Percentiles rank a stretch among this genome's conserved stretches.
Conservation (phyloP, 2,113 vertebrate genomes). For the Hiodon alosoides region DNA sequence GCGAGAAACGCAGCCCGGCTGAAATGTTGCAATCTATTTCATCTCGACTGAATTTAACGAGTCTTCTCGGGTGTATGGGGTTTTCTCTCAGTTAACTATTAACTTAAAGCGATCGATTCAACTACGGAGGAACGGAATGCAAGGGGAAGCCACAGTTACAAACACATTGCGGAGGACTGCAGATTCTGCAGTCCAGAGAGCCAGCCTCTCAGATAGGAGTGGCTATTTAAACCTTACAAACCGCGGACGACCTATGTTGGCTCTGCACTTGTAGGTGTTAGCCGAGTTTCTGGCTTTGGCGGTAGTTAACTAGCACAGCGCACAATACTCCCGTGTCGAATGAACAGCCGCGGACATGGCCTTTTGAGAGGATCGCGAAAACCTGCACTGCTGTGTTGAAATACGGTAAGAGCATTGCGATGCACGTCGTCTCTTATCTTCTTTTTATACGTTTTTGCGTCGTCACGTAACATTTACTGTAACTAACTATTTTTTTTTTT, state of each 20-base stretch:
- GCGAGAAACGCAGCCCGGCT: background rate
- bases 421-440: background rate
- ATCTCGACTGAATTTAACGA: background rate
- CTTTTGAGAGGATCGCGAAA: conserved; percentile 36
- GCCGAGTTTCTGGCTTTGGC: conserved; percentile 32
- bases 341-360: conserved; percentile 35
- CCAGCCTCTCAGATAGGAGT: conserved; percentile 54
- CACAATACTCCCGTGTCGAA: conserved; percentile 20
- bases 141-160: conserved; percentile 5
- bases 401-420: conserved; percentile 41
- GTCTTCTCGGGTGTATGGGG: conserved; percentile 14
- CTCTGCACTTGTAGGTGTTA: conserved; percentile 13
- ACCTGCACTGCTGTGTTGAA: conserved; percentile 33
- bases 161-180: conserved; percentile 46
- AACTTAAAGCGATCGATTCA: conserved; percentile 11
- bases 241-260: conserved; percentile 12
- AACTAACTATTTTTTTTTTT: background rate
- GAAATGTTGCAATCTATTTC: background rate
- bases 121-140: conserved; percentile 14
- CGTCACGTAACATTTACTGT: background rate
- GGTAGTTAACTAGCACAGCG: conserved; percentile 18
- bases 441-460: background rate
- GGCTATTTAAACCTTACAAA: conserved; percentile 39
- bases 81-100: conserved; percentile 16
- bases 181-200: conserved; percentile 38